Percentiles rank a stretch among this genome's conserved stretches.
Conservation (phyloP, 2,888 invertebrate genomes). For the Amorpha juglandis region DNA sequence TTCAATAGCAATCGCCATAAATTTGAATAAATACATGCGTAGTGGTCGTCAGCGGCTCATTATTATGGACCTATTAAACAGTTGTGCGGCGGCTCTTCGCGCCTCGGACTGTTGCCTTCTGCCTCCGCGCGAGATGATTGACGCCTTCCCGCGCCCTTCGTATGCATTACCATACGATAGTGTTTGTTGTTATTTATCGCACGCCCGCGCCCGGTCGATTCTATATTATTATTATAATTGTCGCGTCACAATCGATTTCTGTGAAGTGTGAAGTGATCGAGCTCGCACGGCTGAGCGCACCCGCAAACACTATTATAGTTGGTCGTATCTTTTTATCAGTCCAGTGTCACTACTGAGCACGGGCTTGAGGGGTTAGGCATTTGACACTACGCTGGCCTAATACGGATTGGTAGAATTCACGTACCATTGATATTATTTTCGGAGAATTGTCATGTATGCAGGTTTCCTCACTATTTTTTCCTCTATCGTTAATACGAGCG, state of each 20-base stretch:
- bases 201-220: conserved; percentile 8
- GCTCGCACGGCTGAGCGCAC: conserved; percentile 17
- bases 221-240: conserved; percentile 27
- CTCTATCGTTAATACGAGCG: too few relatives aligned
- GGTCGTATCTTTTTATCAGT: too few relatives aligned
- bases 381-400: too few relatives aligned
- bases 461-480: too few relatives aligned
- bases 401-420: too few relatives aligned
- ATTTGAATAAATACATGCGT: conserved; percentile 73
- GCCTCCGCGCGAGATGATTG: conserved; percentile 15
- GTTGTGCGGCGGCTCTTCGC: conserved; percentile 8
- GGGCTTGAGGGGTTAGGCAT: too few relatives aligned
- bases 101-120: conserved; percentile 4
- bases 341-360: too few relatives aligned
- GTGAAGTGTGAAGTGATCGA: conserved; percentile 26
- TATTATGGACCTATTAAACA: conserved; percentile 70
- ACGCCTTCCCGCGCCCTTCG: conserved; percentile 35
- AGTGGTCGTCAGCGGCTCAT: conserved; percentile 62
- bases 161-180: conserved; percentile 58
- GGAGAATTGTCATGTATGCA: too few relatives aligned
- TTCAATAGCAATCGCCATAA: conserved; percentile 49
- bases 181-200: conserved; percentile 27
- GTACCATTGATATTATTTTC: too few relatives aligned
- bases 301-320: neutral
- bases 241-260: conserved; percentile 27